These are phyloP conservation scores for Oreocharis arfaki DNA, from an alignment of 2,113 vertebrate species.

Conservation along the genomic window DNA sequence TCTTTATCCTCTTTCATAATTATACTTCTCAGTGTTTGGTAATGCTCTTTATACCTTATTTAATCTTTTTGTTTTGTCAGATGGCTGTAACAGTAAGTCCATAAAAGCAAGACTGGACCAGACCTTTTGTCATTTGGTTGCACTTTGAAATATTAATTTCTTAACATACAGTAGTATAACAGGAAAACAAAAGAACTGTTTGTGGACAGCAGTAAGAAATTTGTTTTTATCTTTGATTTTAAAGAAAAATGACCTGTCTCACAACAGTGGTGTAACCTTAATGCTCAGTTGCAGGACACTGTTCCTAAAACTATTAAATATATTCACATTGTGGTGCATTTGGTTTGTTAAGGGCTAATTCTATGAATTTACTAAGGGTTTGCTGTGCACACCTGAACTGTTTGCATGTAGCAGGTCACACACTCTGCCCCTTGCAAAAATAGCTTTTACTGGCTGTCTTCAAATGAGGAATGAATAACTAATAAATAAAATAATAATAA, in stretches of 20 bases:
- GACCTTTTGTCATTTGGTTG: background rate
- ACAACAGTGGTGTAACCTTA: background rate
- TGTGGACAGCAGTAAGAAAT: background rate
- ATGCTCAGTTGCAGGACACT: background rate
- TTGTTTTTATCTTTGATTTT: background rate
- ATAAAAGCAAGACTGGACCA: background rate
- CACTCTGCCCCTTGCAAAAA: background rate
- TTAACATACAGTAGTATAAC: background rate
- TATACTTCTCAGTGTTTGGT: background rate
- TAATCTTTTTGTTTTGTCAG: slow-evolving; percentile 24
- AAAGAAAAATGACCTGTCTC: background rate
- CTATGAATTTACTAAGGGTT: background rate
- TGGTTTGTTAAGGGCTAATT: no score
- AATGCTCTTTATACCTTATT: background rate
- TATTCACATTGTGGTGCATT: background rate
- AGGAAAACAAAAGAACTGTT: background rate
- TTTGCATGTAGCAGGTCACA: background rate
- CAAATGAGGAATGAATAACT: background rate
- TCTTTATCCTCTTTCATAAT: slow-evolving; percentile 22
- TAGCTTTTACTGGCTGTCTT: background rate
- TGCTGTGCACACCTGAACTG: background rate
- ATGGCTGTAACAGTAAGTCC: background rate
- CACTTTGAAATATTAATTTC: slow-evolving; percentile 20
- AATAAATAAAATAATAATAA: background rate
- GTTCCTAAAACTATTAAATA: background rate